Percentiles rank a stretch among this genome's conserved stretches.
Conservation (phyloP, 2,888 invertebrate species). For the Stramonita haemastoma region DNA sequence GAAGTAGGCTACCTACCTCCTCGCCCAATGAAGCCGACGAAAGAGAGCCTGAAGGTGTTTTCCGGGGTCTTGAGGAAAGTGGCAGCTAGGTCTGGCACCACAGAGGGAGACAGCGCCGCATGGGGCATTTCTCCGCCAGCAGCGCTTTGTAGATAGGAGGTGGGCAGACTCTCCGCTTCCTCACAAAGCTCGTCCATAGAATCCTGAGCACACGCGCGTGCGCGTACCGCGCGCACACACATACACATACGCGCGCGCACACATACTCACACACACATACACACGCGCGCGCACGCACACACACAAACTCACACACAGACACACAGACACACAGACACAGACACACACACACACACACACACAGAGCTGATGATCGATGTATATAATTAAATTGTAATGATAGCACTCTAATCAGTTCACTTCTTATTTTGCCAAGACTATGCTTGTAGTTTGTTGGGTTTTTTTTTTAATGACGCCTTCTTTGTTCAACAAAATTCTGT, state of each 20-base stretch:
- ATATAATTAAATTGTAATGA: too few relatives aligned
- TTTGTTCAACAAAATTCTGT: too few relatives aligned
- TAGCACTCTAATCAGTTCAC: too few relatives aligned
- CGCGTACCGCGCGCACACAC: neutral
- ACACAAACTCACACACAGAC: too few relatives aligned
- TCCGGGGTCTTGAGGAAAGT: neutral
- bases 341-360: too few relatives aligned
- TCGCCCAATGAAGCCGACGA: slow-evolving; percentile 23
- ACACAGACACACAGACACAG: too few relatives aligned
- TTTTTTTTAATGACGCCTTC: too few relatives aligned
- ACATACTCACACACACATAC: too few relatives aligned
- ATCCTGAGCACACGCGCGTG: neutral
- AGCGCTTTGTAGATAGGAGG: neutral
- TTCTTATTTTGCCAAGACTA: too few relatives aligned
- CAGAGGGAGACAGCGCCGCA: slow-evolving; percentile 11
- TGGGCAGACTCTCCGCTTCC: neutral
- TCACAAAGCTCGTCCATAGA: slow-evolving; percentile 17
- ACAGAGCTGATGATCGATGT: too few relatives aligned
- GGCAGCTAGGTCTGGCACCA: neutral
- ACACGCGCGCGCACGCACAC: too few relatives aligned
- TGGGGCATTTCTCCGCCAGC: neutral
- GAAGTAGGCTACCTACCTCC: neutral
- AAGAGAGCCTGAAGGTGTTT: neutral
- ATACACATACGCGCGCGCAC: neutral
- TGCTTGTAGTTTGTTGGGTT: too few relatives aligned